A percentile compares a stretch with the other conserved stretches of the same genome.
Evolutionary conservation across 2,797 vertebrate species (phyloP).

Genomic region (Odontamblyopus lacepedii): DNA sequence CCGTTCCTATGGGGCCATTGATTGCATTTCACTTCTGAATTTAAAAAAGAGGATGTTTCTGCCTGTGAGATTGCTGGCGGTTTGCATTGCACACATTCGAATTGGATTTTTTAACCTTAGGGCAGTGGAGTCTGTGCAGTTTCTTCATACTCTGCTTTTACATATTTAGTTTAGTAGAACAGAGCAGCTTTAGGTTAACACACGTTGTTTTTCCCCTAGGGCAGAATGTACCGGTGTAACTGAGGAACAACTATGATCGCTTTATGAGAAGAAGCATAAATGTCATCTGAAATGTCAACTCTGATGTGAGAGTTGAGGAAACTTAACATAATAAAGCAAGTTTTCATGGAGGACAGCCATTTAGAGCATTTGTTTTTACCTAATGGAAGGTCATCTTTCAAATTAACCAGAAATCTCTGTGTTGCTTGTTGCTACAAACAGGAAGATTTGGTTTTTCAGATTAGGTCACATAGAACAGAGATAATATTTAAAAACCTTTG

Average conservation of each 20-base stretch:
- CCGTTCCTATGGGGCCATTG: constrained; percentile 16
- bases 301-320: not conserved
- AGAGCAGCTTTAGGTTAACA: constrained; percentile 1
- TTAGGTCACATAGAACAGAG: too few species aligned
- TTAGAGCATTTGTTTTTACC: not conserved
- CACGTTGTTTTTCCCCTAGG: not conserved
- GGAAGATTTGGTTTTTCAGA: too few species aligned
- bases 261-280: constrained; percentile 10
- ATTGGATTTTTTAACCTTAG: constrained; percentile 7
- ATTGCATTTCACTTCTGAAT: constrained; percentile 38
- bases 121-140: constrained; percentile 1
- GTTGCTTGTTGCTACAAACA: not conserved
- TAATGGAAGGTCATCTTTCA: not conserved
- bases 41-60: constrained; percentile 23
- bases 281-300: constrained; percentile 9
- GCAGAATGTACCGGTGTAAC: not conserved
- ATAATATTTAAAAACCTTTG: too few species aligned
- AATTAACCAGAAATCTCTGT: not conserved
- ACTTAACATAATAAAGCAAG: not conserved
- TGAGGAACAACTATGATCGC: not conserved
- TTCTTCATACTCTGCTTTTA: constrained; percentile 5
- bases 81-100: constrained; percentile 8
- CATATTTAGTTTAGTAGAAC: constrained; percentile 5
- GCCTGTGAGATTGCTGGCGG: not conserved
- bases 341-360: constrained; percentile 1